Percentiles rank a stretch among this genome's conserved stretches.
Evolutionary conservation across 2,888 invertebrate genomes (phyloP).

Genomic region (Hirtodrosophila trivittata): DNA sequence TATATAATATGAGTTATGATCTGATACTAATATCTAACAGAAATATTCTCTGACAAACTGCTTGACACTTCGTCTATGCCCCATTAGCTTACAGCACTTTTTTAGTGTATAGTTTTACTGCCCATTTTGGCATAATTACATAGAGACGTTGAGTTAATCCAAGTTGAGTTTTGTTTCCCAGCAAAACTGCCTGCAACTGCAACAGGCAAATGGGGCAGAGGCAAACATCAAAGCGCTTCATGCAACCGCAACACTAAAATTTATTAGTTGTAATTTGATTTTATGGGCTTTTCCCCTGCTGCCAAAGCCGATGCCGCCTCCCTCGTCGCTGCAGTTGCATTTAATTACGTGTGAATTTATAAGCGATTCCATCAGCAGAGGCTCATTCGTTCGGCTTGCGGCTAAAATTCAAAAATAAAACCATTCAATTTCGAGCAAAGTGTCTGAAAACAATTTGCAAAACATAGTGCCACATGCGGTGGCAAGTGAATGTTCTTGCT

Average conservation of each 20-base stretch:
- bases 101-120: slow-evolving; percentile 34
- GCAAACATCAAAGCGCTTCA: slow-evolving; percentile 40
- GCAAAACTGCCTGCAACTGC: slow-evolving; percentile 24
- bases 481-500: too few relatives aligned
- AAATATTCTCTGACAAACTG: too few relatives aligned
- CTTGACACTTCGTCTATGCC: slow-evolving; percentile 21
- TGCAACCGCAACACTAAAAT: slow-evolving; percentile 27
- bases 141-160: slow-evolving; percentile 6
- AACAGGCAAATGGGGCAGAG: slow-evolving; percentile 10
- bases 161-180: slow-evolving; percentile 14
- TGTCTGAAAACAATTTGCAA: slow-evolving; percentile 3
- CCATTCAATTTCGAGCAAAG: slow-evolving; percentile 29
- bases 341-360: slow-evolving; percentile 54
- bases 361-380: slow-evolving; percentile 4
- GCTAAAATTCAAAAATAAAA: slow-evolving; percentile 6
- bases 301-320: slow-evolving; percentile 11
- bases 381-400: background rate
- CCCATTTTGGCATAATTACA: slow-evolving; percentile 62
- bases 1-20: too few relatives aligned
- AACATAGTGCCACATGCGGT: slow-evolving; percentile 16
- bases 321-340: slow-evolving; percentile 20
- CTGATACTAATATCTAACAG: too few relatives aligned
- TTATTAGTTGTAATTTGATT: slow-evolving; percentile 67
- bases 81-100: slow-evolving; percentile 5
- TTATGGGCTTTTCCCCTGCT: slow-evolving; percentile 38